Conservation (phyloP, 2,113 vertebrate genomes). For the Hippocampus guttulatus region DNA sequence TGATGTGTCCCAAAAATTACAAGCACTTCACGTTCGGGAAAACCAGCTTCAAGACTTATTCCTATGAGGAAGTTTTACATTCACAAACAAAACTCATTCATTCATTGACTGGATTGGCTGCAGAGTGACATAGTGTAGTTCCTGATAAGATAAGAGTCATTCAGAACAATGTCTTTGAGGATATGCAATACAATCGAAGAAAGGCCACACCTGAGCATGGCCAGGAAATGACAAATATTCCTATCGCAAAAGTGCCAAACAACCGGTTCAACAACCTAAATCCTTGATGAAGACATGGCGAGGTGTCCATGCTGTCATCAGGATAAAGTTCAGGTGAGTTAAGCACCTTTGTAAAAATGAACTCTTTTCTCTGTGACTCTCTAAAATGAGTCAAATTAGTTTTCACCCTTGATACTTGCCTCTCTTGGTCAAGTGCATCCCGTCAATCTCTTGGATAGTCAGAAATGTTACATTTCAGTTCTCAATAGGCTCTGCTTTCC, state of each 20-base stretch:
- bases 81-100: background rate
- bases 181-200: constrained; percentile 31
- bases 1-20: constrained; percentile 52
- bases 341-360: background rate
- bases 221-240: constrained; percentile 59
- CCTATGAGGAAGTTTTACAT: background rate
- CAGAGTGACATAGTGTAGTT: constrained; percentile 23
- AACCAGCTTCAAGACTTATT: background rate
- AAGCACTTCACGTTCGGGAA: constrained; percentile 32
- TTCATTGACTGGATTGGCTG: constrained; percentile 22
- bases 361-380: background rate
- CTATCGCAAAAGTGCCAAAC: constrained; percentile 42
- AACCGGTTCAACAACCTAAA: constrained; percentile 54
- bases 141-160: background rate
- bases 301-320: background rate
- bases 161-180: constrained; percentile 12
- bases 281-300: constrained; percentile 10
- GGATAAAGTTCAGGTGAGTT: background rate
- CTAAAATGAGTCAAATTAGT: background rate
- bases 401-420: background rate
- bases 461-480: background rate
- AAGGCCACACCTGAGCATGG: constrained; percentile 61
- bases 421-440: constrained; percentile 3
- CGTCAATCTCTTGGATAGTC: background rate
- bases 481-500: constrained; percentile 6